Evolutionary conservation across 1,140 invertebrate genomes (phyloP), one percentile per base, ranked within the genome.

Genomic region (Thaumatotibia leucotreta): DNA sequence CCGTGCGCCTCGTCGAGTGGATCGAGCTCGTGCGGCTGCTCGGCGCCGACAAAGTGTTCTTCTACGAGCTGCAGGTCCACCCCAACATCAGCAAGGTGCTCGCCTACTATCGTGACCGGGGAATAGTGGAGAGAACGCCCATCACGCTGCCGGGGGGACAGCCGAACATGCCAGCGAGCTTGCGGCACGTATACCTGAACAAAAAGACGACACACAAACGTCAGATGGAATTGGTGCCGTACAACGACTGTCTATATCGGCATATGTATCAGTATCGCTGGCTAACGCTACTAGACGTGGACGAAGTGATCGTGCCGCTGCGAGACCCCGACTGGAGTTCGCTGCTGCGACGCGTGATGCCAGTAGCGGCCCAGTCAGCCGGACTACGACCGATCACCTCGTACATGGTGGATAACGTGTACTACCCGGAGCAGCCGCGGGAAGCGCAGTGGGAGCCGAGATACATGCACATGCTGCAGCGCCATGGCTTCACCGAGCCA

Each of bases 201-300:
- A 97, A 97, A 82, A 97, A 97, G 83, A 95, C 96, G 0, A 98
- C 96, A 77, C 95, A 98, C 85, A 99, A 99, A 83, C 91, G 98
- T 9, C 97, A 98, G 80, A 98, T 98, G 86, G 98, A 99, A 86
- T 92, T 99, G 35, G 98, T 99, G 73, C 97, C 98, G 0, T 99
- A 99, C 92, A 99, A 99, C 86, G 98, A 99, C 83, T 99, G 98
- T 80, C 92, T 99, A 3, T 99, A 99, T 90, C 96, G 97, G 75
- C 96, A 98, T 81, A 93, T 98, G 89, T 98, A 98, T 82, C 92
- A 94, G 39, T 98, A 98, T 83, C 94, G 97, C 63, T 98, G 97
- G 89, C 95, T 99, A 29, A 96, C 96, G 0, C 90, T 99, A 10
- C 89, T 99, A 20, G 98, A 99, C 79, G 97, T 97, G 33, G 98